Conservation (phyloP, 2,113 vertebrate genomes). For the Puma concolor region DNA sequence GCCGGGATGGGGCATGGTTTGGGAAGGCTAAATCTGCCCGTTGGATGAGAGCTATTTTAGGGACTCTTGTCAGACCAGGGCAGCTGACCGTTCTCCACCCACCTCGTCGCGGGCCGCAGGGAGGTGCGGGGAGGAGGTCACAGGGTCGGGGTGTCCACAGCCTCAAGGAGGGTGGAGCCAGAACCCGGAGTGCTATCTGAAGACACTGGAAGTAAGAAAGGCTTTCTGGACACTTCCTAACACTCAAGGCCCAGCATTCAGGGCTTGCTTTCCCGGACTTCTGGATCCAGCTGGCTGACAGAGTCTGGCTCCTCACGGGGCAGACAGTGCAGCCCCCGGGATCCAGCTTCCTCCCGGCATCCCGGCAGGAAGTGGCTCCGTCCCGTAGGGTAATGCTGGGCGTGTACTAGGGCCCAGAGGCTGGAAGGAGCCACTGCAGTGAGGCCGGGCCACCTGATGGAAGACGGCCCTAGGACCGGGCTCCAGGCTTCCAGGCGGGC, state of each 20-base stretch:
- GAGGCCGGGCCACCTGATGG: neutral
- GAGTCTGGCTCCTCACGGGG: neutral
- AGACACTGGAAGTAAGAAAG: neutral
- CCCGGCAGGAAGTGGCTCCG: neutral
- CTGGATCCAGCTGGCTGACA: neutral
- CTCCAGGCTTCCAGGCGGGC: neutral
- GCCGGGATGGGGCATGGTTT: slow-evolving; percentile 44
- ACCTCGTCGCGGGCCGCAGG: neutral
- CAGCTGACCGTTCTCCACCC: neutral
- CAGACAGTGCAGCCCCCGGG: accelerated
- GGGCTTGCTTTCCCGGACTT: neutral
- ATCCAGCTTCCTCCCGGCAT: neutral
- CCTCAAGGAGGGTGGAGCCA: neutral
- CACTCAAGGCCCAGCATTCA: neutral
- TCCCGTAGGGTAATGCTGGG: neutral
- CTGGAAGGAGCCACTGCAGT: neutral
- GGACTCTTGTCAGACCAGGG: slow-evolving; percentile 39
- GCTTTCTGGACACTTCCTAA: neutral
- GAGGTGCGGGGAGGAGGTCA: neutral
- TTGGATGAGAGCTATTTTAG: slow-evolving; percentile 34
- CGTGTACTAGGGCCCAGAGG: neutral
- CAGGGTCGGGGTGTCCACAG: slow-evolving; percentile 26
- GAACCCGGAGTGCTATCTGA: neutral
- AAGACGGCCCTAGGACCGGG: neutral
- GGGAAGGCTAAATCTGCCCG: slow-evolving; percentile 57